These are phyloP conservation scores for Melospiza melodia DNA, from an alignment of 2,113 vertebrate species.

Conservation along the genomic window DNA sequence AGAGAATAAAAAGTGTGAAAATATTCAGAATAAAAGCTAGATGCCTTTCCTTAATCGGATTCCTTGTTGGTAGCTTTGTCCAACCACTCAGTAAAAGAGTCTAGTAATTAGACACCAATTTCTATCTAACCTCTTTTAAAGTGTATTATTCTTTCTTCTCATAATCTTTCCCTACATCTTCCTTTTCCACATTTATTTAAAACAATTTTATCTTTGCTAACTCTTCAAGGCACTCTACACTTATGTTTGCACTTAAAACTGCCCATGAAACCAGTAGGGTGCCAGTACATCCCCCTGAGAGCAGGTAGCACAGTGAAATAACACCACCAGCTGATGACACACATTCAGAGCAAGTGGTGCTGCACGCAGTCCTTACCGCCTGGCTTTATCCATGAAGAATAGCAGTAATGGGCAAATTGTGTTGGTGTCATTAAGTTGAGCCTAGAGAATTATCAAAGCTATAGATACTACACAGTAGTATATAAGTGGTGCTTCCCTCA, in stretches of 20 bases:
- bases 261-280: not conserved
- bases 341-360: not conserved
- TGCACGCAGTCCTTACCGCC: not conserved
- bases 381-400: not conserved
- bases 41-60: not conserved
- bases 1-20: not conserved
- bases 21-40: not conserved
- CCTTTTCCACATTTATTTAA: not conserved
- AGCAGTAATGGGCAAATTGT: not conserved
- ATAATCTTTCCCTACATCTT: not conserved
- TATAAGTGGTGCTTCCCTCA: not conserved
- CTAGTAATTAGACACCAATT: not conserved
- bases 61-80: not conserved
- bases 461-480: not conserved
- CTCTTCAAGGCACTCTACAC: not conserved
- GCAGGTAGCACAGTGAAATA: not conserved
- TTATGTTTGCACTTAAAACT: not conserved
- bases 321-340: not conserved
- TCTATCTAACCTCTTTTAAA: not conserved
- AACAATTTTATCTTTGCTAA: not conserved
- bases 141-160: not conserved
- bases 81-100: not conserved
- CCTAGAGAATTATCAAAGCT: not conserved
- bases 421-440: not conserved
- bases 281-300: not conserved